Percentiles rank a stretch among this genome's conserved stretches.
Conservation (phyloP, 1,140 invertebrate genomes). For the Charaxes varanes region DNA sequence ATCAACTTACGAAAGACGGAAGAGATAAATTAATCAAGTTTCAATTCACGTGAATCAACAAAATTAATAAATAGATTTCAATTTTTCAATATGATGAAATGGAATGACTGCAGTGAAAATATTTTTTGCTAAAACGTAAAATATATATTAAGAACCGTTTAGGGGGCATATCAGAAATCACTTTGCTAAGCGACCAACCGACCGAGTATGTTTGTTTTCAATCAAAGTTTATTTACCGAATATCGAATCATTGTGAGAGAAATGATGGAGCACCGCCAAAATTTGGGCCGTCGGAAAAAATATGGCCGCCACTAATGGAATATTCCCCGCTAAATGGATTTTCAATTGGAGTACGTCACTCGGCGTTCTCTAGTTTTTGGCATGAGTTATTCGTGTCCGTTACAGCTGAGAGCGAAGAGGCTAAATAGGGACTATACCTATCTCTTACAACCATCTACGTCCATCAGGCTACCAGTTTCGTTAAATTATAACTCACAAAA, state of each 20-base stretch:
- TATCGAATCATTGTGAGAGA: constrained; percentile 6
- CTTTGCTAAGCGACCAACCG: background rate
- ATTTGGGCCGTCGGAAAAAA: constrained; percentile 14
- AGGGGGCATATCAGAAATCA: background rate
- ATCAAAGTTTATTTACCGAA: constrained; percentile 10
- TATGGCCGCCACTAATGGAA: constrained; percentile 15
- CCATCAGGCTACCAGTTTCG: too few relatives aligned
- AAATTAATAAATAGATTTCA: too few relatives aligned
- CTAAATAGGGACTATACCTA: too few relatives aligned
- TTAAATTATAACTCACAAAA: too few relatives aligned
- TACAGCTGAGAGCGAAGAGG: too few relatives aligned
- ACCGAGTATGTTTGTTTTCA: constrained; percentile 6
- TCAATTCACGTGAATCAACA: too few relatives aligned
- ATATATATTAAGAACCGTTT: background rate
- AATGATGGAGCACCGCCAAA: constrained; percentile 14
- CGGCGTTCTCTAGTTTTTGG: constrained; percentile 5
- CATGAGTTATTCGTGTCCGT: background rate
- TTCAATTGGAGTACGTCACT: constrained; percentile 16
- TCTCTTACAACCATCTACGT: too few relatives aligned
- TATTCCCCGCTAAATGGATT: constrained; percentile 18
- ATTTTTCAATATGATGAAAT: too few relatives aligned
- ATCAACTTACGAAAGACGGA: background rate
- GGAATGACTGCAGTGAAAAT: too few relatives aligned
- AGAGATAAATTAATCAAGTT: too few relatives aligned
- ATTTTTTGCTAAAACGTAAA: background rate